Evolutionary conservation across 2,888 invertebrate species (phyloP), one percentile per base, ranked within the genome.

Genomic region (Conus canariensis): DNA sequence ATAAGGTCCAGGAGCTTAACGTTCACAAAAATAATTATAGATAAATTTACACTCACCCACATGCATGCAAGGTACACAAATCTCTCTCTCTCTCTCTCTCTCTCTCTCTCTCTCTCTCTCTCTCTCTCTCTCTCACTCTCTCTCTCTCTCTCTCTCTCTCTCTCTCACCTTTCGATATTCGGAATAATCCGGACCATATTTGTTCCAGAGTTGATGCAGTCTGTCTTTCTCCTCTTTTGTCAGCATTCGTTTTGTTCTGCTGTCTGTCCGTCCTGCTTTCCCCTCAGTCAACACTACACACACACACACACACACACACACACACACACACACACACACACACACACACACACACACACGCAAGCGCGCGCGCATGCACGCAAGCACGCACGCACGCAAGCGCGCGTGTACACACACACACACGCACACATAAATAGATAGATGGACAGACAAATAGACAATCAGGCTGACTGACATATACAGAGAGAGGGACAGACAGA

Each of bases 101-200:
- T 45, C 45, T 45, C 45, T 45, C 45, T 30, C 30, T 30, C 45
- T 45, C 45, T 45, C 45, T 45, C 45, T 45, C 45, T 45, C 45
- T 45, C 45, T 45, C 45, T 45, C 45, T 45, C 45, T 45, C 45
- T 45, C 45, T 45, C 45, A 2, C 45, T 45, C 45, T 45, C 45
- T 45, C 45, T 45, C 45, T 45, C 45, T 45, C 45, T 45, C 45
- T 45, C 45, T 45, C 45, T 45, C 45, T 45, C 45, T 45, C 45
- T 45, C 45, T 30, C 30, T 14, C 30, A 30, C 30, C 30, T 80
- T 6, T 0, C 16, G 16, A 60, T n/a, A 22, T 19, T 59, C n/a
- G 70, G n/a, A 59, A 82, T 88, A 45, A 88, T 88, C 25, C 14
- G 59, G 58, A 59, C 59, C 80, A 12, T 80, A 30, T 45, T 80